These are phyloP conservation scores for Lateolabrax maculatus DNA, from an alignment of 2,797 vertebrate genomes.

Conservation along the genomic window DNA sequence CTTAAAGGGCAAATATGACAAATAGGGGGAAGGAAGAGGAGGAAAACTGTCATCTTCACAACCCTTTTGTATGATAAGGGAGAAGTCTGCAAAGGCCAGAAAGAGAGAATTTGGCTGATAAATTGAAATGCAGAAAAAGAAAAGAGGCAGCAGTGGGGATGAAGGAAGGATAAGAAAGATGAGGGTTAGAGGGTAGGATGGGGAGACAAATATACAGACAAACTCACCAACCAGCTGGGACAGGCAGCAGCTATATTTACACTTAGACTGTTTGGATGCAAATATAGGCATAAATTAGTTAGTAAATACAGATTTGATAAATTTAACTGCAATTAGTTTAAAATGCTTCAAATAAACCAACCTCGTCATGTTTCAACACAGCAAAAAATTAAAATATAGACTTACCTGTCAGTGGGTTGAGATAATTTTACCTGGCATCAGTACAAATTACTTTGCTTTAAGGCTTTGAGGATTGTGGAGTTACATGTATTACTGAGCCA, in stretches of 20 bases:
- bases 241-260: not conserved
- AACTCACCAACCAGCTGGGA: not conserved
- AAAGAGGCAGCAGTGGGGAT: not conserved
- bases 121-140: not conserved
- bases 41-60: not conserved
- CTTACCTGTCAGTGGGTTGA: not conserved
- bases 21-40: not conserved
- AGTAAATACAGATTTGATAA: not conserved
- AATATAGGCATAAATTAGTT: not conserved
- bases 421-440: not conserved
- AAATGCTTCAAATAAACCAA: not conserved
- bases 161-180: not conserved
- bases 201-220: not conserved
- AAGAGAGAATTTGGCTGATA: not conserved
- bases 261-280: not conserved
- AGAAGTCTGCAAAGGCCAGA: not conserved
- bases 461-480: not conserved
- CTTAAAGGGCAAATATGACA: not conserved
- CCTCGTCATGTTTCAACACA: not conserved
- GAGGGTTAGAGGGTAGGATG: not conserved
- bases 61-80: not conserved
- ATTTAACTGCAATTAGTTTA: not conserved
- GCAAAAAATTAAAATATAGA: not conserved
- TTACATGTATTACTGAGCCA: constrained; percentile 2
- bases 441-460: not conserved